Percentiles rank a stretch among this genome's conserved stretches.
These are phyloP conservation scores for Arizona elegans DNA, from an alignment of 2,113 vertebrate species.

Conservation along the genomic window DNA sequence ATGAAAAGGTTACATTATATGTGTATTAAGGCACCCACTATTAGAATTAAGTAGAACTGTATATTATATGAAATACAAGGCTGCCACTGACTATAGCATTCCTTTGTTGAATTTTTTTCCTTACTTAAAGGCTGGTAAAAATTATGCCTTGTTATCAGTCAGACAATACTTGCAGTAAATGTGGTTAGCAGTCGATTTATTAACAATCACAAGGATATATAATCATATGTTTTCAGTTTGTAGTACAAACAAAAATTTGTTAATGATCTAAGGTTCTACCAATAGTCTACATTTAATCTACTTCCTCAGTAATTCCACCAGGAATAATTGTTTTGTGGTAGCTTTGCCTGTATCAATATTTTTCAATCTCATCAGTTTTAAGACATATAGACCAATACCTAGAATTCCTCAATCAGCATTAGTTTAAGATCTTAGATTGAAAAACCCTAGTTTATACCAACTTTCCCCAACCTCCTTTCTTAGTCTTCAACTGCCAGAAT, in stretches of 20 bases:
- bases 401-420: background rate
- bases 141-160: background rate
- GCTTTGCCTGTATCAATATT: background rate
- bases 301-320: background rate
- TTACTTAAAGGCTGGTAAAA: background rate
- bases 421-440: background rate
- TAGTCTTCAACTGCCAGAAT: background rate
- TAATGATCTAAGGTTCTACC: background rate
- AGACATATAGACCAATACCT: background rate
- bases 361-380: background rate
- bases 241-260: background rate
- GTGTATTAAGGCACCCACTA: background rate
- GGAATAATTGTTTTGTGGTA: background rate
- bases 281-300: background rate
- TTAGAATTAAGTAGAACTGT: background rate
- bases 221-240: slow-evolving; percentile 22
- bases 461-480: background rate
- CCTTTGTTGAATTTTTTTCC: background rate
- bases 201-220: slow-evolving; percentile 40
- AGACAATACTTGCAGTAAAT: background rate
- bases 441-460: background rate
- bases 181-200: background rate
- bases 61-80: background rate
- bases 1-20: background rate
- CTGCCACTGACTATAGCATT: background rate